Conservation (phyloP, 2,113 vertebrate species). For the Tragelaphus buxtoni region DNA sequence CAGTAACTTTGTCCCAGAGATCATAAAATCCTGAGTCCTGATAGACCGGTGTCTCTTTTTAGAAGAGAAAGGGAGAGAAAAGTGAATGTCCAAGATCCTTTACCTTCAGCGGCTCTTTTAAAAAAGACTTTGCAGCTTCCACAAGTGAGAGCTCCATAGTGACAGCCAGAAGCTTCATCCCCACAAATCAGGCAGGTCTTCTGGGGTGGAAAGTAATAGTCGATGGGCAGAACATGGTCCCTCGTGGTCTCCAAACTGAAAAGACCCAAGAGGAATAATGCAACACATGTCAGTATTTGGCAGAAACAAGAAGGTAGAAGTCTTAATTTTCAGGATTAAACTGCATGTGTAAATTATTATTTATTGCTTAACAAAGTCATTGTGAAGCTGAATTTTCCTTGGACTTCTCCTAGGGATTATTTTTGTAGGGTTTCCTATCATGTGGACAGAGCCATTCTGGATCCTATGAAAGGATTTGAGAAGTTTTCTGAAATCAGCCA, state of each 20-base stretch:
- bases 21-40: background rate
- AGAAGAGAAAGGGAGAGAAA: background rate
- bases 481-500: background rate
- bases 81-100: background rate
- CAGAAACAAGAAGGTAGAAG: background rate
- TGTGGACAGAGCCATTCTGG: background rate
- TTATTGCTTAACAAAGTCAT: background rate
- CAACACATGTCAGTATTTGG: constrained; percentile 31
- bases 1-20: background rate
- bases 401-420: background rate
- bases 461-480: background rate
- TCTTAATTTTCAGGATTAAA: background rate
- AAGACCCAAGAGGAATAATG: constrained; percentile 39
- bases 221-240: constrained; percentile 94
- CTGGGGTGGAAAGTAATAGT: constrained; percentile 97
- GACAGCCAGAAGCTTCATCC: constrained; percentile 97
- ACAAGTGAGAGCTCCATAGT: constrained; percentile 97
- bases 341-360: background rate
- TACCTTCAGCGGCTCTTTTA: constrained; percentile 99
- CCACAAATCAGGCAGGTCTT: constrained; percentile 97
- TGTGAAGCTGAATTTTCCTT: background rate
- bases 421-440: background rate
- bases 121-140: constrained; percentile 99
- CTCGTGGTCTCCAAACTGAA: constrained; percentile 88
- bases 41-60: background rate